Evolutionary conservation across 2,797 vertebrate genomes (phyloP).

Genomic region (Thaleichthys pacificus): DNA sequence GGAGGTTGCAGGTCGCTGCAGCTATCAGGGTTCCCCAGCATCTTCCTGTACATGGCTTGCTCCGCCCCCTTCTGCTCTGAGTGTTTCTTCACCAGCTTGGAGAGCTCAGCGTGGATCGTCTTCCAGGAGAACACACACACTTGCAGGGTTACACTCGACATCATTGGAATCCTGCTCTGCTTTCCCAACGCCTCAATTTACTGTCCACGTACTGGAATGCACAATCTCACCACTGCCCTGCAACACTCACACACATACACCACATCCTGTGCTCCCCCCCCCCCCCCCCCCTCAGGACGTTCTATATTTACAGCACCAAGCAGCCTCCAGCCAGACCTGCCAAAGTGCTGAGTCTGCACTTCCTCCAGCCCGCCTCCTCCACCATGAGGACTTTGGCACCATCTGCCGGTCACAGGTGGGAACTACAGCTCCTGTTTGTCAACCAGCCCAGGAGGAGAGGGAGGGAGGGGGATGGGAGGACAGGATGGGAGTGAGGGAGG

Average conservation of each 20-base stretch:
- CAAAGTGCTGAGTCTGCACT: constrained; percentile 68
- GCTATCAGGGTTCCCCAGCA: constrained; percentile 85
- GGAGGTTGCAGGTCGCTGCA: constrained; percentile 41
- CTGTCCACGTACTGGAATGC: background rate
- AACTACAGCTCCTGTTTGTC: background rate
- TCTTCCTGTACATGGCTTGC: constrained; percentile 96
- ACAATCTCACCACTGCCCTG: background rate
- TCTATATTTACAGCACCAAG: constrained; percentile 70
- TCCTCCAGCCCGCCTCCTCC: constrained; percentile 33
- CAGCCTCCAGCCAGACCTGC: constrained; percentile 69
- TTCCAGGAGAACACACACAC: constrained; percentile 48
- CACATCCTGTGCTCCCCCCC: background rate
- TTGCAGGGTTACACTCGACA: background rate
- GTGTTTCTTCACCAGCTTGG: constrained; percentile 93
- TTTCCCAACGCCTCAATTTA: no score
- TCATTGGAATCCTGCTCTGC: no score
- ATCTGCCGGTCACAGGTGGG: constrained; percentile 60
- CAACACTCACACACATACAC: background rate
- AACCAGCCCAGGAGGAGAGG: background rate
- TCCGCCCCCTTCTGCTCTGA: constrained; percentile 88
- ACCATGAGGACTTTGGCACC: constrained; percentile 41
- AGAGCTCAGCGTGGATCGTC: constrained; percentile 95
- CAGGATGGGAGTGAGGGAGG: background rate
- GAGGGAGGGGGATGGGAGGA: background rate
- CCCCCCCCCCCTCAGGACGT: no score